Evolutionary conservation across 2,888 invertebrate species (phyloP).

Genomic region (Pinctada fucata): DNA sequence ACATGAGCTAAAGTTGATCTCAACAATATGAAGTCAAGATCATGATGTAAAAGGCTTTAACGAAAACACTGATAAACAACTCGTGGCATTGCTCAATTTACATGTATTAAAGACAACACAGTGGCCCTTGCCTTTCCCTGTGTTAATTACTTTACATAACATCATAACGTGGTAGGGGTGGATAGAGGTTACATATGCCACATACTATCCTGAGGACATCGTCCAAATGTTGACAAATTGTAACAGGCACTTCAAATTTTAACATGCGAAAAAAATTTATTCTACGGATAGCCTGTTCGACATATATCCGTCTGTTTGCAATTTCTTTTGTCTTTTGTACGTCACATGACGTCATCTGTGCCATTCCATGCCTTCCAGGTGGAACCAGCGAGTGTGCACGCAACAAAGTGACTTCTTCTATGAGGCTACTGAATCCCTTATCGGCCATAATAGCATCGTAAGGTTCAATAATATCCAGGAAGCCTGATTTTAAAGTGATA

Average conservation of each 20-base stretch:
- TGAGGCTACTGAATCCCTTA: constrained; percentile 37
- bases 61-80: too few relatives aligned
- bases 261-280: constrained; percentile 35
- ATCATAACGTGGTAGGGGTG: constrained; percentile 16
- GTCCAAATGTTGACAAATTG: constrained; percentile 27
- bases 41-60: too few relatives aligned
- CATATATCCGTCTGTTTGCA: background rate
- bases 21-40: too few relatives aligned
- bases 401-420: constrained; percentile 16
- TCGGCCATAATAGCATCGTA: constrained; percentile 41
- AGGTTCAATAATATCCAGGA: constrained; percentile 13
- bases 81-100: too few relatives aligned
- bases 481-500: constrained; percentile 18
- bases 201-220: constrained; percentile 23
- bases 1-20: too few relatives aligned
- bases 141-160: background rate
- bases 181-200: background rate
- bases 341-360: constrained; percentile 28
- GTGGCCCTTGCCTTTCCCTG: too few relatives aligned
- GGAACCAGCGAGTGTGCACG: constrained; percentile 23
- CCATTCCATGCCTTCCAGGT: constrained; percentile 17
- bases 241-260: constrained; percentile 29
- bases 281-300: constrained; percentile 35
- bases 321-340: constrained; percentile 30
- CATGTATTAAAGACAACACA: background rate